A percentile compares a stretch with the other conserved stretches of the same genome.
Evolutionary conservation across 2,113 vertebrate genomes (phyloP).

Genomic region (Pardalotus punctatus): DNA sequence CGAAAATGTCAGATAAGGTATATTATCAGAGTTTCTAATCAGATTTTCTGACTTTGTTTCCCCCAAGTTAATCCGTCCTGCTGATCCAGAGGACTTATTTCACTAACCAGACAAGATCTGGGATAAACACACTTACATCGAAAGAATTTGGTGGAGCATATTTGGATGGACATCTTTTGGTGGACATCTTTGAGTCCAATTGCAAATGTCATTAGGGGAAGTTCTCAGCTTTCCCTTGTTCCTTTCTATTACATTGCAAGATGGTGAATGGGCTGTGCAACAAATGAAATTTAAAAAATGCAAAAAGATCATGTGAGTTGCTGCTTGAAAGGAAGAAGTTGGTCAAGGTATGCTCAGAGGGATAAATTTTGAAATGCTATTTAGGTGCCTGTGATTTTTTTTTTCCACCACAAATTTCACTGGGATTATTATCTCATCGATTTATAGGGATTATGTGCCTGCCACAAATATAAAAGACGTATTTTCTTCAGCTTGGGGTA

Average conservation of each 20-base stretch:
- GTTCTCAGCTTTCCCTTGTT: background rate
- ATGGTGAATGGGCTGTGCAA: background rate
- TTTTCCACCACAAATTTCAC: background rate
- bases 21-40: background rate
- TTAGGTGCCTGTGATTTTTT: background rate
- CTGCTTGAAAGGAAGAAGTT: background rate
- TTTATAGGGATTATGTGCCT: conserved; percentile 4
- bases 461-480: background rate
- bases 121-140: background rate
- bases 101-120: background rate
- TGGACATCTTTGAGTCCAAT: background rate
- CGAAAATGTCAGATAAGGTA: background rate
- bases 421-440: conserved; percentile 13
- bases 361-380: conserved; percentile 11
- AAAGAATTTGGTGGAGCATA: background rate
- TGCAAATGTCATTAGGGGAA: background rate
- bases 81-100: background rate
- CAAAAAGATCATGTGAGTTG: background rate
- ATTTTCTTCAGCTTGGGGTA: background rate
- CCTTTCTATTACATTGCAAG: background rate
- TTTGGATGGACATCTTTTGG: too few relatives aligned
- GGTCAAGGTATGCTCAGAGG: background rate
- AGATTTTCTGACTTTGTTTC: background rate
- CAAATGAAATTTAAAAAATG: background rate
- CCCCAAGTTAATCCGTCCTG: background rate